These are phyloP conservation scores for Brassicogethes aeneus DNA, from an alignment of 2,888 invertebrate genomes.

Conservation along the genomic window DNA sequence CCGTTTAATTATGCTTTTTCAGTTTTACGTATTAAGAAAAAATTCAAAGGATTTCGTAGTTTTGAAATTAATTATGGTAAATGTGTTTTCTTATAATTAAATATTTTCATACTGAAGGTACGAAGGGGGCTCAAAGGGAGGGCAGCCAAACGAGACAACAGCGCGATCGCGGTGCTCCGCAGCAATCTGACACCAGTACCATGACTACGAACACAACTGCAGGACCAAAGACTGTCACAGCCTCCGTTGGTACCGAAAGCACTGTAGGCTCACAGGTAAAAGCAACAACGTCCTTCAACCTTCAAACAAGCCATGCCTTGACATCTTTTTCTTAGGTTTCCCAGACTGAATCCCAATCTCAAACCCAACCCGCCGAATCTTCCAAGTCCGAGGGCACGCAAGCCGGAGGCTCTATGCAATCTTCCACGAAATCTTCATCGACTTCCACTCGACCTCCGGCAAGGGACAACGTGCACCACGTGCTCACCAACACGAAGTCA, in stretches of 20 bases:
- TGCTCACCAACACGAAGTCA: constrained; percentile 46
- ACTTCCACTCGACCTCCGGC: constrained; percentile 47
- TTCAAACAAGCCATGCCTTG: no score
- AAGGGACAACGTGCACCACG: constrained; percentile 41
- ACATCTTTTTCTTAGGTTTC: constrained; percentile 36
- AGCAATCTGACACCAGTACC: constrained; percentile 64
- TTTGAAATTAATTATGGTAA: no score
- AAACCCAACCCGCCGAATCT: constrained; percentile 42
- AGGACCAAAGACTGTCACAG: constrained; percentile 55
- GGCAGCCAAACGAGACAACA: constrained; percentile 38
- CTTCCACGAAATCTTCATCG: constrained; percentile 46
- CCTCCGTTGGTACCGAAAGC: constrained; percentile 61
- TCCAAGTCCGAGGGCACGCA: constrained; percentile 75
- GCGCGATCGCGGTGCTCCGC: constrained; percentile 44
- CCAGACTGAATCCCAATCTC: constrained; percentile 37
- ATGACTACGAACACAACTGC: constrained; percentile 56
- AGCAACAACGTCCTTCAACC: no score
- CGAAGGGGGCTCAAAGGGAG: constrained; percentile 40
- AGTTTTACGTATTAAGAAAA: no score
- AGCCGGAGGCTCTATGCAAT: constrained; percentile 64
- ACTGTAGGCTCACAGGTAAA: constrained; percentile 55
- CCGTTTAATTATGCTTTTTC: no score
- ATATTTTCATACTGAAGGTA: no score
- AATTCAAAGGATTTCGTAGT: no score
- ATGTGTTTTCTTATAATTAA: no score